A percentile compares a stretch with the other conserved stretches of the same genome.
phyloP scores from a whole-genome alignment of 2,113 vertebrate genomes.

The Cyrtonyx montezumae region DNA sequence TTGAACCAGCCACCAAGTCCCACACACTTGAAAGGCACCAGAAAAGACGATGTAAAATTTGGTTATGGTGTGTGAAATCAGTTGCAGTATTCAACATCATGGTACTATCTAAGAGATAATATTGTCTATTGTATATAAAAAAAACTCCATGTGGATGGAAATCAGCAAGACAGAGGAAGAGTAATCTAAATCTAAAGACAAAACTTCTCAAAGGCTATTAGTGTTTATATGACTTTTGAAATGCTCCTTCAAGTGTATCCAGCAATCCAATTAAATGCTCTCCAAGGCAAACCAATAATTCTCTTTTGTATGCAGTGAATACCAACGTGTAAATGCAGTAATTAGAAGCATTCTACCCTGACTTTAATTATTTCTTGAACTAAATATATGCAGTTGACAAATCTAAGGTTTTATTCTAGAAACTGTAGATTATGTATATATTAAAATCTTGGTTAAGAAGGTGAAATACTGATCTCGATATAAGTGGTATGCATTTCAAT shows the following conservation, averaged over 20 bases:
- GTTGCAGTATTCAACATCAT: neutral
- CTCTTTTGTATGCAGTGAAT: neutral
- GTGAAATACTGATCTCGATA: neutral
- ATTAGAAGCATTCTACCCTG: neutral
- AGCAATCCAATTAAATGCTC: neutral
- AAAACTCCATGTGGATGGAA: rapidly evolving
- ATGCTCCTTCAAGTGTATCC: neutral
- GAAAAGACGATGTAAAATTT: neutral
- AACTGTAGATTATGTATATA: neutral
- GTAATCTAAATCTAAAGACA: neutral
- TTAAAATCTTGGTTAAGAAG: neutral
- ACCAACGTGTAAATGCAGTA: neutral
- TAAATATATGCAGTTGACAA: neutral
- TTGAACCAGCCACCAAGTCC: neutral
- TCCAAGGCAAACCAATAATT: neutral
- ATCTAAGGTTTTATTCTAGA: neutral
- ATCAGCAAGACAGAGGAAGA: neutral
- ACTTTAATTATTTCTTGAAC: neutral
- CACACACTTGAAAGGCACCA: neutral
- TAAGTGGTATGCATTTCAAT: neutral
- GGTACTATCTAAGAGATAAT: neutral
- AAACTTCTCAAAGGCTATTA: neutral
- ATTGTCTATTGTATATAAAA: neutral
- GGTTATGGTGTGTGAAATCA: neutral
- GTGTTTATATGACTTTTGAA: neutral